phyloP scores from a whole-genome alignment of 2,113 vertebrate species.

The Numenius arquata region DNA sequence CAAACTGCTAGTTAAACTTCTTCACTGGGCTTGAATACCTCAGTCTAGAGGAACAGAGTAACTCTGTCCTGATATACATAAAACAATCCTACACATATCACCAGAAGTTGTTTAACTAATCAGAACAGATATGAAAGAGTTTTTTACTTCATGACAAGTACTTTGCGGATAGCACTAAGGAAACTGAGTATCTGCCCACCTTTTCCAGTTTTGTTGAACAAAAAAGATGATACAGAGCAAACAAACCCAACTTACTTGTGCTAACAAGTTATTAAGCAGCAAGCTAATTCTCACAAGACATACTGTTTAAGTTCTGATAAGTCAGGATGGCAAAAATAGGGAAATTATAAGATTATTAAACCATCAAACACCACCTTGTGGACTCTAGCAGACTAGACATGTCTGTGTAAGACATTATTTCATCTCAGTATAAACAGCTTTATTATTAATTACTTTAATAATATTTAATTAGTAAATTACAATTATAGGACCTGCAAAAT shows the following conservation, averaged over 20 bases:
- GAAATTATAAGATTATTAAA: not conserved
- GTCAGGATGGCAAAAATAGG: not conserved
- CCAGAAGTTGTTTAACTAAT: not conserved
- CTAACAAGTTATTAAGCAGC: not conserved
- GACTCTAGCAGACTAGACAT: not conserved
- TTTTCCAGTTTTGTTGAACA: not conserved
- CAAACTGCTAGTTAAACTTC: not conserved
- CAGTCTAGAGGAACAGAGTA: not conserved
- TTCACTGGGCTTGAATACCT: not conserved
- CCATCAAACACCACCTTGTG: slow-evolving; percentile 40
- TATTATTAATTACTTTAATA: not conserved
- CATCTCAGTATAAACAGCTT: not conserved
- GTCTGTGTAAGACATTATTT: not conserved
- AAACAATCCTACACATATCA: not conserved
- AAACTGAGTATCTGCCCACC: not conserved
- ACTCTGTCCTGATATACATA: not conserved
- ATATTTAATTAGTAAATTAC: not conserved
- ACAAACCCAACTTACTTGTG: not conserved
- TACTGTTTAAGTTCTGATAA: not conserved
- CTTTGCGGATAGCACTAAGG: not conserved
- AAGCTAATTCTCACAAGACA: not conserved
- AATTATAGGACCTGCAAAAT: not conserved
- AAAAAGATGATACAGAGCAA: not conserved
- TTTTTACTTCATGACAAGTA: not conserved
- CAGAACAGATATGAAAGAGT: not conserved